phyloP scores from a whole-genome alignment of 2,797 vertebrate genomes.

The Acropternis orthonyx region DNA sequence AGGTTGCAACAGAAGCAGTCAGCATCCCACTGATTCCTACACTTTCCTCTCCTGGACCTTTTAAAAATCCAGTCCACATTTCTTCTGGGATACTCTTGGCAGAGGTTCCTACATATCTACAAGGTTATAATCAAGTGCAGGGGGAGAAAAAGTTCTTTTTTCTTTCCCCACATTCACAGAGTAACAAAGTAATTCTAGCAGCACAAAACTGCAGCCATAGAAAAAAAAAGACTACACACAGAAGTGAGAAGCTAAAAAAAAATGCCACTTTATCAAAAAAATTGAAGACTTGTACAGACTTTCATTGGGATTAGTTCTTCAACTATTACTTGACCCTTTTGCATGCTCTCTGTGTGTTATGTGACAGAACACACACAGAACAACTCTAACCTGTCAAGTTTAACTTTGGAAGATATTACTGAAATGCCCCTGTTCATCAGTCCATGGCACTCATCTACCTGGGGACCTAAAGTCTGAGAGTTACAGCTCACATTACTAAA shows the following conservation, averaged over 20 bases:
- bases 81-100: not conserved
- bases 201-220: not conserved
- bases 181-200: not conserved
- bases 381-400: conserved; percentile 18
- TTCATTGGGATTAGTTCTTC: conserved; percentile 8
- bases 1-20: not conserved
- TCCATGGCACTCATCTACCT: conserved; percentile 15
- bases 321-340: not conserved
- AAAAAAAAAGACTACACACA: not conserved
- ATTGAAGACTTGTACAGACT: not conserved
- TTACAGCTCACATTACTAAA: not conserved
- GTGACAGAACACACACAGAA: not conserved
- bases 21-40: not conserved
- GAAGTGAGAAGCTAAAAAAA: not conserved
- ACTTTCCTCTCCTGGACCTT: not conserved
- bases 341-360: not conserved
- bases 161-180: not conserved
- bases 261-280: not conserved
- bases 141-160: not conserved
- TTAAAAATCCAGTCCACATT: not conserved
- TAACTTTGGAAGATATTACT: conserved; percentile 14
- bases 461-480: conserved; percentile 2
- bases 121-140: not conserved
- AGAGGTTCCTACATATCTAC: not conserved
- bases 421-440: conserved; percentile 32